phyloP scores from a whole-genome alignment of 2,888 invertebrate species.

The Drosophila demipolita region DNA sequence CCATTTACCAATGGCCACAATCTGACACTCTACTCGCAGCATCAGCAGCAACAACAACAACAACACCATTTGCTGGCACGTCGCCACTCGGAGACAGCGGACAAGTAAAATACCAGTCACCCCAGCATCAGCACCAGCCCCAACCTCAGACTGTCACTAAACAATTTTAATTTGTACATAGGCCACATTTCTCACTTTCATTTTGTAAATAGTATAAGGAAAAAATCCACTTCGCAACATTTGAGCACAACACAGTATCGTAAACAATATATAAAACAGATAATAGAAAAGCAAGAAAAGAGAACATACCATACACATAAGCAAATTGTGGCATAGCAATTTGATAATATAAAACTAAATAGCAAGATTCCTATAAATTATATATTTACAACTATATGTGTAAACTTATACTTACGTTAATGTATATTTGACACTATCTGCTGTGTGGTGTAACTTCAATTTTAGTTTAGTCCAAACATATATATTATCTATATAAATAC shows the following conservation, averaged over 20 bases:
- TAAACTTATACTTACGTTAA: slow-evolving; percentile 43
- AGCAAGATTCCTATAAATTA: slow-evolving; percentile 76
- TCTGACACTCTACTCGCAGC: slow-evolving; percentile 43
- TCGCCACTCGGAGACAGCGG: slow-evolving; percentile 81
- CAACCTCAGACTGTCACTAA: slow-evolving; percentile 39
- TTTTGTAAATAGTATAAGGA: slow-evolving; percentile 53
- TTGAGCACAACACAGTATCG: slow-evolving; percentile 67
- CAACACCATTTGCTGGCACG: slow-evolving; percentile 69
- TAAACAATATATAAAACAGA: slow-evolving; percentile 13
- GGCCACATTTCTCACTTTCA: slow-evolving; percentile 42
- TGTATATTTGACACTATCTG: slow-evolving; percentile 38
- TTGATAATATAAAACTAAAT: slow-evolving; percentile 60
- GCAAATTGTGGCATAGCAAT: slow-evolving; percentile 61
- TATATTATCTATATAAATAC: slow-evolving; percentile 2
- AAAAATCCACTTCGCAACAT: slow-evolving; percentile 31
- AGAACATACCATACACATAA: slow-evolving; percentile 68
- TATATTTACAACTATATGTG: slow-evolving; percentile 28
- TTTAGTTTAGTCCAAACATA: slow-evolving; percentile 57
- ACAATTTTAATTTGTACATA: slow-evolving; percentile 56
- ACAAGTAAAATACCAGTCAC: slow-evolving; percentile 49
- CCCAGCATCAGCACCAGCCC: slow-evolving; percentile 1
- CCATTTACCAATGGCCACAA: slow-evolving; percentile 69
- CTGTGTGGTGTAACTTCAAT: slow-evolving; percentile 68
- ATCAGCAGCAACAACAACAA: slow-evolving; percentile 38
- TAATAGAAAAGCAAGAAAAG: slow-evolving; percentile 28